phyloP scores from a whole-genome alignment of 2,113 vertebrate species.

The Phalacrocorax carbo region DNA sequence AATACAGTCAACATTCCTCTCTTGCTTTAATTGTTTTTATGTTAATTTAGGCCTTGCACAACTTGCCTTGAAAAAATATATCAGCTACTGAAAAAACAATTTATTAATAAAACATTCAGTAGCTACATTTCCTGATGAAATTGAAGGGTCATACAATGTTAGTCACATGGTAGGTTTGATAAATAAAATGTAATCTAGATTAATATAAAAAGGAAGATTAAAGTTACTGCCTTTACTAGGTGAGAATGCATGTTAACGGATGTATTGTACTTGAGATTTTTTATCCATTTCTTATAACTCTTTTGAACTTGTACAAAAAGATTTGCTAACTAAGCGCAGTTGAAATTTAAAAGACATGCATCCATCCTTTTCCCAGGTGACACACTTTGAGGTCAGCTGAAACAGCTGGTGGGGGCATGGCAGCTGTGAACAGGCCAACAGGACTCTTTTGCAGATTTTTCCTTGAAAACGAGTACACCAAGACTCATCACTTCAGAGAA shows the following conservation, averaged over 20 bases:
- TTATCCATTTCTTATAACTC: neutral
- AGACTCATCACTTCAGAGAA: neutral
- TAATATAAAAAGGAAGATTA: neutral
- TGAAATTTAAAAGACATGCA: neutral
- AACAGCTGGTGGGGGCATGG: neutral
- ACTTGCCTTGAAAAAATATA: slow-evolving; percentile 3
- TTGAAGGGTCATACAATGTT: slow-evolving; percentile 18
- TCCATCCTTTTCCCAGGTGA: neutral
- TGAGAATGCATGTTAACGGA: neutral
- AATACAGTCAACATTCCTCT: neutral
- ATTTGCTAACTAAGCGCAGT: neutral
- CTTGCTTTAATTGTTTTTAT: neutral
- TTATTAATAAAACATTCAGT: neutral
- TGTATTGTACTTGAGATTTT: neutral
- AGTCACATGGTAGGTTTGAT: neutral
- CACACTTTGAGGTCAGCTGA: neutral
- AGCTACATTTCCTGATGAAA: slow-evolving; percentile 23
- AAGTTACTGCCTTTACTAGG: neutral
- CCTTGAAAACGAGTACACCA: neutral
- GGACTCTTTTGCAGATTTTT: neutral
- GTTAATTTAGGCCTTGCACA: slow-evolving; percentile 3
- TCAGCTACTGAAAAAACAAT: neutral
- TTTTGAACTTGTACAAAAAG: neutral
- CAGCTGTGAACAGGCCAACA: neutral
- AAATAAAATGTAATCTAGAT: slow-evolving; percentile 16